These are phyloP conservation scores for Anguilla megastoma DNA, from an alignment of 2,797 vertebrate species.

Conservation along the genomic window DNA sequence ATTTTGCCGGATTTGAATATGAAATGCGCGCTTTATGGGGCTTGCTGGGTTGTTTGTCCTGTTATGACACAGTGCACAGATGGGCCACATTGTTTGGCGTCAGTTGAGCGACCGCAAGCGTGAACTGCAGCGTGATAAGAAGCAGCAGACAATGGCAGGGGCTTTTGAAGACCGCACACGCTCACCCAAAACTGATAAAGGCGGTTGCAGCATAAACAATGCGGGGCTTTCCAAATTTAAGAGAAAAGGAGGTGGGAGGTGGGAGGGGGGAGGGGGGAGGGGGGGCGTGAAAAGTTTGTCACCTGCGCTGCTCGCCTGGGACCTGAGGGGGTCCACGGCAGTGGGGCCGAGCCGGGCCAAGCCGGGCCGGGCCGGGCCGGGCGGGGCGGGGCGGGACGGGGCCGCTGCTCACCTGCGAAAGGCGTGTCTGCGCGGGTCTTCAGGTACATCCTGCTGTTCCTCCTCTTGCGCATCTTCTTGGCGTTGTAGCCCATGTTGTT, in stretches of 20 bases:
- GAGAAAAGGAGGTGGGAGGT: no score
- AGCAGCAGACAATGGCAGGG: not conserved
- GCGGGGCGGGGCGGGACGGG: no score
- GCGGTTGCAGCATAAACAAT: no score
- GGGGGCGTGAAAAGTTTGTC: no score
- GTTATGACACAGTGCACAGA: not conserved
- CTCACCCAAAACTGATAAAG: no score
- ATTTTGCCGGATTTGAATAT: not conserved
- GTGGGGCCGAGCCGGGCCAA: no score
- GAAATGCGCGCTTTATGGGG: not conserved
- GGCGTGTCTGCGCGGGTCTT: conserved; percentile 92
- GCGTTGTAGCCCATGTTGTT: conserved; percentile 90
- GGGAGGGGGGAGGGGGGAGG: no score
- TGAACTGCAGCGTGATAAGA: not conserved
- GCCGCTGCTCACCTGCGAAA: conserved; percentile 78
- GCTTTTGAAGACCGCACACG: not conserved
- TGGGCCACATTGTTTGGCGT: not conserved
- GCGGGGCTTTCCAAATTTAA: no score
- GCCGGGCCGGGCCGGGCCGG: no score
- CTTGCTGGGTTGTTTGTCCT: not conserved
- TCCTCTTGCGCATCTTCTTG: conserved; percentile 79
- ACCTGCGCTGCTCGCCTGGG: no score
- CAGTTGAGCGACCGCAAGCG: not conserved
- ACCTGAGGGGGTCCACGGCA: no score
- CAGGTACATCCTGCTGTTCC: conserved; percentile 93